Evolutionary conservation across 2,888 invertebrate species (phyloP).

Genomic region (Diploptera punctata): DNA sequence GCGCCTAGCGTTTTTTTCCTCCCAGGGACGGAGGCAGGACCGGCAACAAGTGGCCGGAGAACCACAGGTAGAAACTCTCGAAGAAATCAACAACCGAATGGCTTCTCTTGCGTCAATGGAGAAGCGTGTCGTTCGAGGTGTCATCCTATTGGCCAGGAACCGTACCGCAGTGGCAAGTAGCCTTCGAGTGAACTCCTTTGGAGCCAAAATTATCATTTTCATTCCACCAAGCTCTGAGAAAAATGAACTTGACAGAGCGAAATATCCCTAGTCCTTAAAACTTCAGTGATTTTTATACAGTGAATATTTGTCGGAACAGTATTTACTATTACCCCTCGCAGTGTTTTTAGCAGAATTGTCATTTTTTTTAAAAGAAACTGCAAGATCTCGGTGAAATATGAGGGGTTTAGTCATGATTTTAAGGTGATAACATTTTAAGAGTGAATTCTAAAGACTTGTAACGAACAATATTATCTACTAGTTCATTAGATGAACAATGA

Average conservation of each 20-base stretch:
- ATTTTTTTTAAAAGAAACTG: no score
- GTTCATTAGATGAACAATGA: no score
- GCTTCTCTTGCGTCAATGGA: conserved; percentile 77
- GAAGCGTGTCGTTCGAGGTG: conserved; percentile 60
- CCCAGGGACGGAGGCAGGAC: conserved; percentile 57
- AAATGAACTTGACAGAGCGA: not conserved
- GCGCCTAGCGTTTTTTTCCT: conserved; percentile 77
- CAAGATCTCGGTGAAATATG: no score
- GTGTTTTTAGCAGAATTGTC: no score
- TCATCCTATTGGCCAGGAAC: conserved; percentile 34
- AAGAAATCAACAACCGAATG: conserved; percentile 65
- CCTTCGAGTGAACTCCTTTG: not conserved
- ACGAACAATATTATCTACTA: no score
- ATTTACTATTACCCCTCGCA: no score
- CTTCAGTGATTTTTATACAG: conserved; percentile 23
- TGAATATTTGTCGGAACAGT: not conserved
- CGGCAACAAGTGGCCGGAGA: conserved; percentile 38
- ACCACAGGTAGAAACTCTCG: conserved; percentile 58
- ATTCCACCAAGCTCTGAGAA: conserved; percentile 26
- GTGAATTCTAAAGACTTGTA: no score
- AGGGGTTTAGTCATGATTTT: no score
- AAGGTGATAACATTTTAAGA: no score
- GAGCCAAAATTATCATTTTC: not conserved
- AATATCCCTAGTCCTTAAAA: conserved; percentile 6
- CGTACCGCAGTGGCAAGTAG: not conserved